Base-by-base conservation (phyloP, 2,888 invertebrate species). In the Cephus sareptanus region DNA sequence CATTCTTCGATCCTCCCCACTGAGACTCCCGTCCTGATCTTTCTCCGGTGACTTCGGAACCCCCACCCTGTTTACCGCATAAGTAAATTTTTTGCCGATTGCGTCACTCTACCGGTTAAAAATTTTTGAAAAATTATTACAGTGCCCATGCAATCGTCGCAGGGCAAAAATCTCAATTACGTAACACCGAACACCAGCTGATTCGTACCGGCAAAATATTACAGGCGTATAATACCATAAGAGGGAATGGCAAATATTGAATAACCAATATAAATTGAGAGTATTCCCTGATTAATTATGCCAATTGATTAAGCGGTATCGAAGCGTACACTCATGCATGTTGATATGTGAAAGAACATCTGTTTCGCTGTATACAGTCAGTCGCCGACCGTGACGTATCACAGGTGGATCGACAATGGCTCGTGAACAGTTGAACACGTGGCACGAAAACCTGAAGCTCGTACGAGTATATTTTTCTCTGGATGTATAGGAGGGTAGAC, bases 231-330 rank as follows among this genome's bases (percentile, higher is more conserved):
- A 56, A 15, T 56, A 23, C 9, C 6, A 9, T 4, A 23, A 9
- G 23, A 56, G 56, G 9, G 1, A 56, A 23, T 9, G 56, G 2
- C 23, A 56, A 23, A 23, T 56, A 56, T 56, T 23, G 56, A 23
- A 56, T 3, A 23, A 56, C 23, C 56, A 56, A 56, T 56, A 56
- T 15, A 9, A 56, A 56, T 56, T 56, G 23, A 56, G 23, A 56
- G 23, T 9, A 56, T 23, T 56, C 15, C 56, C 15, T 84, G 85
- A 88, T 88, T 88, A 88, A 88, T 88, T 88, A 88, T 88, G 85
- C 85, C 87, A 87, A 88, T 86, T 86, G 87, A 87, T 84, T 86
- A 85, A 87, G 84, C 81, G 82, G 83, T 83, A 86, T 85, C 83
- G 85, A 35, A 80, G 75, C 80, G 83, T 80, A 84, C 80, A 81